Base-by-base conservation (phyloP, 2,113 vertebrate species). In the Pseudopodoces humilis region DNA sequence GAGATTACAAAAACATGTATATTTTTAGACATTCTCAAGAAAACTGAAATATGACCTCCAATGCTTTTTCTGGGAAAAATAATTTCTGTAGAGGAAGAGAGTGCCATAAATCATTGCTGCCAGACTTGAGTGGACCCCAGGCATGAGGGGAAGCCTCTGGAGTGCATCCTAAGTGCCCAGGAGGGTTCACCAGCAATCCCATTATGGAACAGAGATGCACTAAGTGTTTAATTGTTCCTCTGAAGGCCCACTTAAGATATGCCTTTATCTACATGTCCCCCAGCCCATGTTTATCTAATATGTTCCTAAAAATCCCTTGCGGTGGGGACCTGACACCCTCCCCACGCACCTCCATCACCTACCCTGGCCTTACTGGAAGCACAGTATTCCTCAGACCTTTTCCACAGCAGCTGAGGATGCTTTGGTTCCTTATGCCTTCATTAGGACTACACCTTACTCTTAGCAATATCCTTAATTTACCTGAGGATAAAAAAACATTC, bases 321-420 rank as follows among this genome's bases (percentile, higher is more conserved):
- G 6, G 16, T 35, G 41, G 10, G 14, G 27, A 62, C 14, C 17
- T 13, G 3, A 55, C 13, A 68, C 76, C 22, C 41, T 44, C 41
- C 8, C 14, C n/a, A 44, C 0, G 0, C 7, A 63, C 6, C 43
- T 20, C 10, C 0, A 0, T 27, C 24, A 35, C 25, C 14, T 82
- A 67, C 14, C 35, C 13, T 47, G 33, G 15, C 11, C 67, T 52
- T 18, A 79, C 4, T 5, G 5, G 41, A 67, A 86, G 53, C 15
- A 67, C 4, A 18, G 12, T 30, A 43, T 6, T 60, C 11, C 28
- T 79, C 4, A 1, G 7, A 25, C 4, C 7, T 37, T 50, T 27
- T 5, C 33, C n/a, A 56, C 11, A 75, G 19, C 31, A 83, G 22
- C 21, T 31, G 25, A 83, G 56, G 49, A 18, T 69, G 24, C n/a